Base-by-base conservation (phyloP, 2,113 vertebrate species). In the Pedionomus torquatus region DNA sequence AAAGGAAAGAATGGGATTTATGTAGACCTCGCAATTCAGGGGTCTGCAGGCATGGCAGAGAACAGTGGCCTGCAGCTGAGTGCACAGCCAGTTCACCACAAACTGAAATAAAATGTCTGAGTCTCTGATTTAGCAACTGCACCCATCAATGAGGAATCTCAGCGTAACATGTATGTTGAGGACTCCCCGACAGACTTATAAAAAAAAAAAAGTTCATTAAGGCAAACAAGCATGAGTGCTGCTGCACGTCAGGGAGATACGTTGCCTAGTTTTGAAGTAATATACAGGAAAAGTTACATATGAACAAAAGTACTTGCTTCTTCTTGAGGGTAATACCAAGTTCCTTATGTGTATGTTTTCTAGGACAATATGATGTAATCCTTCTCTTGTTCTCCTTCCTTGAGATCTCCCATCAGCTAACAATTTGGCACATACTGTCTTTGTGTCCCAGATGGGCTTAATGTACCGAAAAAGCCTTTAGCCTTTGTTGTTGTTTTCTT, bases 31-130 rank as follows among this genome's bases (percentile, higher is more conserved):
- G 1, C 43, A 82, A 48, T 33, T 15, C 30, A 39, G 14, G 18
- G 26, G 11, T 60, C 52, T 86, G 51, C 58, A 39, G 24, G 18
- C 46, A 33, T 1, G 1, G 41, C 63, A 77, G 37, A 61, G 35
- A 81, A 51, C 1, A 72, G 48, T 0, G 0, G 16, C 25, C 41
- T 0, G 0, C 35, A 71, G 57, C 69, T 33, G 15, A 76, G 16
- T 0, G 2, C 21, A 11, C 19, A 52, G 54, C 9, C 41, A 78
- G 37, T 28, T 72, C 46, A 57, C 33, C 57, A 52, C 46, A 82
- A 77, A 88, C 13, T 31, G 26, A 71, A 89, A 77, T 43, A 7
- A 71, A 83, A 82, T 18, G 6, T 35, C 75, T n/a, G 65, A 48
- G 30, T 24, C 30, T 82, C 48, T 74, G 63, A 66, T 61, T 71